Conservation (phyloP, 2,797 vertebrate species). For the Anguilla pacifica region DNA sequence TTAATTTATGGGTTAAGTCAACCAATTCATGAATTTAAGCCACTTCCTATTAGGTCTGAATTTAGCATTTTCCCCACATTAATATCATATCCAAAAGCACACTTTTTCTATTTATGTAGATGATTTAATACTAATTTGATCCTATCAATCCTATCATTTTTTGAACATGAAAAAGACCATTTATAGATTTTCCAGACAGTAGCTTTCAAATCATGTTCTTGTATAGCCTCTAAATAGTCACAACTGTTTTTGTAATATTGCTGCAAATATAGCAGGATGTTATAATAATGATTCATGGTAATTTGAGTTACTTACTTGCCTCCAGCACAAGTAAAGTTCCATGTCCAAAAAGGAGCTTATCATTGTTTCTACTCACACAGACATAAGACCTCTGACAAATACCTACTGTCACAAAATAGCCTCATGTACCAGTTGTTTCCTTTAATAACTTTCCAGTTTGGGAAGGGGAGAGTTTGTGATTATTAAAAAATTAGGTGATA, state of each 20-base stretch:
- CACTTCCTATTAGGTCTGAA: neutral
- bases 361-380: conserved; percentile 42
- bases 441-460: neutral
- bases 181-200: too few relatives aligned
- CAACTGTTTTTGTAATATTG: neutral
- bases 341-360: conserved; percentile 45
- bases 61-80: neutral
- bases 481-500: neutral
- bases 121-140: neutral
- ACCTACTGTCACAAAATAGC: neutral
- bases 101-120: neutral
- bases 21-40: neutral
- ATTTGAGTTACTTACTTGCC: conserved; percentile 36
- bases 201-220: neutral
- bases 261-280: neutral
- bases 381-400: conserved; percentile 37
- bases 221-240: neutral
- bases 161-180: too few relatives aligned
- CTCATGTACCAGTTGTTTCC: neutral
- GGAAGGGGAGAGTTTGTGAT: neutral
- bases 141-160: neutral
- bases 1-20: neutral
- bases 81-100: neutral
- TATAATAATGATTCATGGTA: neutral
- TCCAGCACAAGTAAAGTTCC: conserved; percentile 38